Evolutionary conservation across 2,888 invertebrate genomes (phyloP), one percentile per base, ranked within the genome.

Genomic region (Leucophenga montana): DNA sequence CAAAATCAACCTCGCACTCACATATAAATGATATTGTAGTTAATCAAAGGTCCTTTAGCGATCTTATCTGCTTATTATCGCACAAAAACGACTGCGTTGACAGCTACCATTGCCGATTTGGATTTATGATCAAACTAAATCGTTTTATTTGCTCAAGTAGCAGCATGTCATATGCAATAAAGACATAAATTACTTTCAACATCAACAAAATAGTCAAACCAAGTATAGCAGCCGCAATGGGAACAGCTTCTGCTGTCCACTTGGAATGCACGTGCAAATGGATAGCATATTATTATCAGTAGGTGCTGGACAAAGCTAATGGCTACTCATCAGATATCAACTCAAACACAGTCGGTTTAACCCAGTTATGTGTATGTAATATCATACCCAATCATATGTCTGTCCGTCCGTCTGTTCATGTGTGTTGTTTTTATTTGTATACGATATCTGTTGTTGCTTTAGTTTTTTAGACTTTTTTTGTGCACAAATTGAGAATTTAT

Each of bases 401-500:
- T 3, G n/a, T 8, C 54, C 22, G 5, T 53, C 6, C 14, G 18
- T 54, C 11, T 54, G 13, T n/a, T n/a, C n/a, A n/a, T n/a, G n/a
- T n/a, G n/a, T n/a, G n/a, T n/a, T n/a, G n/a, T 31, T 8, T 27
- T n/a, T 57, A 31, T 31, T 57, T 57, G 57, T 31, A 14, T 57
- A 27, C 57, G 57, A 57, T 57, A 57, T 27, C 57, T 57, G 27
- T 57, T 57, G 27, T 57, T 57, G 31, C 27, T 16, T 57, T n/a
- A 57, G 31, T 33, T 57, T 57, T 57, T 39, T 27, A 27, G 27
- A 39, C 11, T 39, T 11, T 33, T 33, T 31, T n/a, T 57, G 6
- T 57, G 31, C 16, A 14, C 31, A 57, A 57, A 13, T 64, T 61
- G 39, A 67, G 68, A 72, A 73, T 75, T 75, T 75, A 75, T 75